phyloP scores from a whole-genome alignment of 2,113 vertebrate genomes.

The Pseudorhombus dupliciocellatus region DNA sequence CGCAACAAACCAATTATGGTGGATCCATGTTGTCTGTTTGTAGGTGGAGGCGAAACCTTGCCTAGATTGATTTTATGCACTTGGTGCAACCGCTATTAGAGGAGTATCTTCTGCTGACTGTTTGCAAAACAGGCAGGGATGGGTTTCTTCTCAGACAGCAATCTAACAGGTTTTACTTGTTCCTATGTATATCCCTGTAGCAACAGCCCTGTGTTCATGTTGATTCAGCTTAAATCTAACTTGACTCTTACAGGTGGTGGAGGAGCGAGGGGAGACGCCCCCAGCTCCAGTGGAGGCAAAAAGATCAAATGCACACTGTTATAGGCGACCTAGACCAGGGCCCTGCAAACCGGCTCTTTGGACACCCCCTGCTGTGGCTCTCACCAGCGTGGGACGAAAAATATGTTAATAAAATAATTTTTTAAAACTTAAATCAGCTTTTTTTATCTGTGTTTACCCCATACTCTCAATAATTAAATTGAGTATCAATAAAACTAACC shows the following conservation, averaged over 20 bases:
- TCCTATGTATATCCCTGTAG: not conserved
- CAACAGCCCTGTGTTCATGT: not conserved
- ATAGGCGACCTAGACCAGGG: slow-evolving; percentile 17
- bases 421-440: no score
- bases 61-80: no score
- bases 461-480: no score
- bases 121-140: no score
- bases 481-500: no score
- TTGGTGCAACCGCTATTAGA: not conserved
- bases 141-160: no score
- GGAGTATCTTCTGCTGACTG: no score
- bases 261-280: not conserved
- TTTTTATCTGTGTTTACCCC: no score
- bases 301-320: slow-evolving; percentile 30
- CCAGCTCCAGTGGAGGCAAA: not conserved
- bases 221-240: not conserved
- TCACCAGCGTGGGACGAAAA: no score
- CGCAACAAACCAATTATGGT: not conserved
- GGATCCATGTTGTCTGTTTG: not conserved
- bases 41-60: no score
- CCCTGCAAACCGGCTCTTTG: not conserved
- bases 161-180: no score
- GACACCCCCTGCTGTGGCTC: not conserved
- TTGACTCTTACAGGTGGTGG: slow-evolving; percentile 42
- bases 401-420: no score